These are phyloP conservation scores for Platerodrilus igneus DNA, from an alignment of 2,888 invertebrate species.

Conservation along the genomic window DNA sequence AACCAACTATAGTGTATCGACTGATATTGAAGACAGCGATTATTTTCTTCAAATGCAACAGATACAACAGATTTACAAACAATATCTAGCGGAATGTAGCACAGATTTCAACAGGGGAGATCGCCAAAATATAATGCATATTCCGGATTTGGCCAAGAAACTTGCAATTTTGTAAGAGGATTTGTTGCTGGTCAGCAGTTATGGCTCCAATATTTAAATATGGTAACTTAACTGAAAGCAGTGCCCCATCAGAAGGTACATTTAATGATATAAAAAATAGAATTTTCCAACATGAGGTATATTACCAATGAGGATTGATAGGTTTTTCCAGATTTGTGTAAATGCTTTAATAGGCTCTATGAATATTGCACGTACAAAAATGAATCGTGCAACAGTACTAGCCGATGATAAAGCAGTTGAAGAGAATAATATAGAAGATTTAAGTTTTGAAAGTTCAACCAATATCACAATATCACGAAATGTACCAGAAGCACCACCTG, in stretches of 20 bases:
- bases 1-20: too few species aligned
- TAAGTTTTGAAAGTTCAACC: too few species aligned
- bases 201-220: conserved; percentile 7
- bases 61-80: too few species aligned
- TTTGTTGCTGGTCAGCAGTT: conserved; percentile 6
- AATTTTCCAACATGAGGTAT: conserved; percentile 6
- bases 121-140: conserved; percentile 2
- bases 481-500: too few species aligned
- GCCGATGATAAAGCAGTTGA: too few species aligned
- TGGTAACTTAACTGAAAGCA: neutral
- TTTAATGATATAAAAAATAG: conserved; percentile 9
- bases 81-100: neutral
- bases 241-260: conserved; percentile 1
- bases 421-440: too few species aligned
- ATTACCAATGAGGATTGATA: conserved; percentile 1
- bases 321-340: neutral
- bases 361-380: conserved; percentile 6
- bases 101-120: neutral
- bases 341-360: conserved; percentile 1
- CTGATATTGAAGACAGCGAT: neutral
- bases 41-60: too few species aligned
- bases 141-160: conserved; percentile 2
- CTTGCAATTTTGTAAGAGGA: neutral
- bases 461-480: too few species aligned
- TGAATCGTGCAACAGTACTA: neutral